These are phyloP conservation scores for Lepisosteus osseus DNA, from an alignment of 2,113 vertebrate species.

Conservation along the genomic window DNA sequence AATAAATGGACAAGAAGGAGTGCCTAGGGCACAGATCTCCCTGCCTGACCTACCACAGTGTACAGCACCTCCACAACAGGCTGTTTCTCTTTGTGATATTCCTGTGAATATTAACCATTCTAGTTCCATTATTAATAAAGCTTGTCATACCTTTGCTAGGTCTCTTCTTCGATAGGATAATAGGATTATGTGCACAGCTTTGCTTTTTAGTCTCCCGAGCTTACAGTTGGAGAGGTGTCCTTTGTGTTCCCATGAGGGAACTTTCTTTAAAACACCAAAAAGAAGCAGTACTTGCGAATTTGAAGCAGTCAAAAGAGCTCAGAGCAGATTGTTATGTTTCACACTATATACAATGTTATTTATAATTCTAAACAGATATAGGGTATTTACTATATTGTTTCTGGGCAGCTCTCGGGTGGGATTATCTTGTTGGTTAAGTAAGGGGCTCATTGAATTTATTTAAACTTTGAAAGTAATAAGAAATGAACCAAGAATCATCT, in stretches of 20 bases:
- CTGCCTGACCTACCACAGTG: constrained; percentile 3
- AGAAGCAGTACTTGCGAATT: constrained; percentile 16
- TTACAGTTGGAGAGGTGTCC: not conserved
- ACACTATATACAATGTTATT: too few relatives aligned
- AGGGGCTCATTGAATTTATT: too few relatives aligned
- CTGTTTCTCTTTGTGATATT: constrained; percentile 5
- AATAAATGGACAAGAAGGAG: constrained; percentile 55
- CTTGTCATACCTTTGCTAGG: constrained; percentile 4
- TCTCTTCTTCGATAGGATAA: not conserved
- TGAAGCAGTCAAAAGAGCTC: constrained; percentile 20
- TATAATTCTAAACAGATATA: too few relatives aligned
- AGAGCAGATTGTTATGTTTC: too few relatives aligned
- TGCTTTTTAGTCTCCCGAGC: constrained; percentile 7
- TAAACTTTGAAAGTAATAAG: too few relatives aligned
- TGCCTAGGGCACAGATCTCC: constrained; percentile 19
- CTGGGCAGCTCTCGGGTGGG: too few relatives aligned
- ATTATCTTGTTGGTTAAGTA: too few relatives aligned
- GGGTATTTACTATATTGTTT: too few relatives aligned
- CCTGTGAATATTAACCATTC: constrained; percentile 25
- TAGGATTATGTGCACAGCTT: constrained; percentile 3
- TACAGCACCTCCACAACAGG: constrained; percentile 1
- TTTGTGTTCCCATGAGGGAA: constrained; percentile 11
- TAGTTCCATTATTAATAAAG: not conserved
- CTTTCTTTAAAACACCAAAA: constrained; percentile 15
- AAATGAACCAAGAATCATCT: too few relatives aligned